Conservation (phyloP, 2,797 vertebrate species). For the Rhodeus uyekii region DNA sequence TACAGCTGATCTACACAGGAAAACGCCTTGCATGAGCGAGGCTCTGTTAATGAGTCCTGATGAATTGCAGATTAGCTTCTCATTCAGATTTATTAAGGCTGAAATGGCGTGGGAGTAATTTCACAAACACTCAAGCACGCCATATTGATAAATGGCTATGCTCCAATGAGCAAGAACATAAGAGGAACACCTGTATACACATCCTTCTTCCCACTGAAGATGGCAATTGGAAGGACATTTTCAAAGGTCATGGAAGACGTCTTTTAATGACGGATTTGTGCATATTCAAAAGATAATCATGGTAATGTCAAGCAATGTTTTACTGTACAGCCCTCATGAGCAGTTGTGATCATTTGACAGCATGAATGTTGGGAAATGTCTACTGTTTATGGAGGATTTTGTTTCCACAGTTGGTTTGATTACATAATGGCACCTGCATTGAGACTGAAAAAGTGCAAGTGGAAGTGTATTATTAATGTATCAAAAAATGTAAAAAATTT, state of each 20-base stretch:
- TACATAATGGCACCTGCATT: not conserved
- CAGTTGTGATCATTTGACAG: not conserved
- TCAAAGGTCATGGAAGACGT: not conserved
- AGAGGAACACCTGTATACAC: conserved; percentile 2
- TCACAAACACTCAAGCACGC: conserved; percentile 48
- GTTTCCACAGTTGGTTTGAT: not conserved
- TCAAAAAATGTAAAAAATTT: too few species aligned
- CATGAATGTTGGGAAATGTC: not conserved
- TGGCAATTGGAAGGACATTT: conserved; percentile 4
- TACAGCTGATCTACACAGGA: not conserved
- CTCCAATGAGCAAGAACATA: not conserved
- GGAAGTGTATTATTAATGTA: too few species aligned
- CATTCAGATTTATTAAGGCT: conserved; percentile 48
- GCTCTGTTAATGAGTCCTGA: conserved; percentile 50
- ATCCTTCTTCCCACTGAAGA: not conserved
- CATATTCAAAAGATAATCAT: not conserved
- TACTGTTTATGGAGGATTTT: not conserved
- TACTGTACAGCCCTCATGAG: not conserved
- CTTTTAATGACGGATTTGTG: not conserved
- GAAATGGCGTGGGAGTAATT: conserved; percentile 34
- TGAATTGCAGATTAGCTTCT: conserved; percentile 52
- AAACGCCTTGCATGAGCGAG: conserved; percentile 24
- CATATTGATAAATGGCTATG: conserved; percentile 38
- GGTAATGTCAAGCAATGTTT: not conserved
- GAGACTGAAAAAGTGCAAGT: too few species aligned